These are phyloP conservation scores for Eulacestoma nigropectus DNA, from an alignment of 2,113 vertebrate genomes.

Conservation along the genomic window DNA sequence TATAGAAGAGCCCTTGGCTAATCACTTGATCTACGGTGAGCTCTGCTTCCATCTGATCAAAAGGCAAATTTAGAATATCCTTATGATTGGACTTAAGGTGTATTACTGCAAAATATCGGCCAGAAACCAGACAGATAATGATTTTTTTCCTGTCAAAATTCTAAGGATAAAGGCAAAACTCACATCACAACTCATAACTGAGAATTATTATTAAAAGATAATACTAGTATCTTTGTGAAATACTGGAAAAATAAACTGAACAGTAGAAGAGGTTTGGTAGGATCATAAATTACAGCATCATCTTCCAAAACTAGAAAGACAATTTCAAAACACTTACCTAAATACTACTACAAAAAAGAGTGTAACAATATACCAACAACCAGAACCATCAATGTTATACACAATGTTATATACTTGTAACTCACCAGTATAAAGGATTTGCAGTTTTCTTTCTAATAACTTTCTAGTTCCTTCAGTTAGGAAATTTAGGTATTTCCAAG, in stretches of 20 bases:
- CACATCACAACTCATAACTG: background rate
- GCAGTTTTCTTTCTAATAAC: background rate
- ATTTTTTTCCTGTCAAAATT: background rate
- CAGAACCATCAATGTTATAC: background rate
- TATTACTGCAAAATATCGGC: background rate
- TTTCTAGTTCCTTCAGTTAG: background rate
- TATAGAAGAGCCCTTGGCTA: background rate
- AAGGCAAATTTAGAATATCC: background rate
- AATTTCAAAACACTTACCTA: background rate
- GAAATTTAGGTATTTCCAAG: background rate
- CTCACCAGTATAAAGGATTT: background rate
- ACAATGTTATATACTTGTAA: background rate
- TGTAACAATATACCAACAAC: background rate
- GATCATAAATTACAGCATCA: background rate
- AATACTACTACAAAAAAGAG: background rate
- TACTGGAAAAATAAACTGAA: background rate
- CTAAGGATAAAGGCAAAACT: background rate
- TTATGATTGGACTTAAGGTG: background rate
- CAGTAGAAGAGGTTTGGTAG: background rate
- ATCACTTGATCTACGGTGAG: background rate
- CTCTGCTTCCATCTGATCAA: background rate
- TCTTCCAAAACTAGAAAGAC: background rate
- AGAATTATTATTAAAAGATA: background rate
- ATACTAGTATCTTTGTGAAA: background rate
- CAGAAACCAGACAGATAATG: background rate